Percentiles rank a stretch among this genome's conserved stretches.
Evolutionary conservation across 2,797 vertebrate genomes (phyloP).

Genomic region (Tadarida brasiliensis): DNA sequence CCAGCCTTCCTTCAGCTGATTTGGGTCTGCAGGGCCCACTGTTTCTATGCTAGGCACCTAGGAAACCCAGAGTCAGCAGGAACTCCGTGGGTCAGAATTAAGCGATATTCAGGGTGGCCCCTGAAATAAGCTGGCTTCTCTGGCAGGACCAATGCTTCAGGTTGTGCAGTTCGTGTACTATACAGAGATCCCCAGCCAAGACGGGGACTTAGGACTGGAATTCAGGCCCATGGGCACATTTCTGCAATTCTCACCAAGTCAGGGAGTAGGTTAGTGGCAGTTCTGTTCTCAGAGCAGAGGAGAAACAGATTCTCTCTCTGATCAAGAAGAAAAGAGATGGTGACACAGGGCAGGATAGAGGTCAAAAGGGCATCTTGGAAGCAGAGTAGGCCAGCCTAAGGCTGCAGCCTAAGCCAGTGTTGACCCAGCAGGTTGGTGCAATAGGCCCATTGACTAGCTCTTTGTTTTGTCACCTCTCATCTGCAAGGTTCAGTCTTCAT

Average conservation of each 20-base stretch:
- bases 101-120: background rate
- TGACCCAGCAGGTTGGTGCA: background rate
- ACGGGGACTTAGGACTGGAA: background rate
- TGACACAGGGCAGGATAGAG: conserved; percentile 40
- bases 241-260: background rate
- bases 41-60: conserved; percentile 20
- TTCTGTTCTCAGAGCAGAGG: conserved; percentile 9
- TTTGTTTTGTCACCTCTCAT: conserved; percentile 20
- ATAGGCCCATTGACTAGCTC: background rate
- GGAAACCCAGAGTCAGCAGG: background rate
- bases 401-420: background rate
- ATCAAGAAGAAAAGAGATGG: conserved; percentile 66
- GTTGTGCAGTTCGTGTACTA: background rate
- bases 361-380: conserved; percentile 65
- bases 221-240: background rate
- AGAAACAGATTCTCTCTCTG: conserved; percentile 62
- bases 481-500: background rate
- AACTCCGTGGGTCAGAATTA: background rate
- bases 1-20: conserved; percentile 16
- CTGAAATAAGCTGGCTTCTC: conserved; percentile 30
- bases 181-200: background rate
- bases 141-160: background rate
- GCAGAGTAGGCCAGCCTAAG: background rate
- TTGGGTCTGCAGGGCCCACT: background rate
- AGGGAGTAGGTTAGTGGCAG: background rate